A percentile compares a stretch with the other conserved stretches of the same genome.
These are phyloP conservation scores for Boloria selene DNA, from an alignment of 2,888 invertebrate species.

Conservation along the genomic window DNA sequence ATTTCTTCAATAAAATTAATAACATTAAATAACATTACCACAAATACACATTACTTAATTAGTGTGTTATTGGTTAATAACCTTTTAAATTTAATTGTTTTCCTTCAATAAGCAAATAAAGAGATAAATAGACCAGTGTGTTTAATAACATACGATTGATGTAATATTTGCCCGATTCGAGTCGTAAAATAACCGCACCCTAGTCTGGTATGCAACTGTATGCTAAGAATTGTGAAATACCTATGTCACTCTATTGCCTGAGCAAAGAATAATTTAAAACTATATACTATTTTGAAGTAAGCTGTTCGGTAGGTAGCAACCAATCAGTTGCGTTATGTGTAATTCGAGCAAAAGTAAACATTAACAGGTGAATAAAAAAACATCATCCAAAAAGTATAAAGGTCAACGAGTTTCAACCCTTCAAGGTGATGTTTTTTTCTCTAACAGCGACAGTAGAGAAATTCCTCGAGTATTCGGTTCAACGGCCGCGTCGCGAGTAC, in stretches of 20 bases:
- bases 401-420: constrained; percentile 40
- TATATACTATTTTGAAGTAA: not conserved
- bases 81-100: too few relatives aligned
- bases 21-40: too few relatives aligned
- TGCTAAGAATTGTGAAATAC: constrained; percentile 67
- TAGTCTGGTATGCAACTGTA: constrained; percentile 52
- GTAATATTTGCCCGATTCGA: constrained; percentile 7
- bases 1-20: too few relatives aligned
- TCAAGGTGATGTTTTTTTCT: constrained; percentile 68
- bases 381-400: not conserved
- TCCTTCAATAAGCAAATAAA: too few relatives aligned
- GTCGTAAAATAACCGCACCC: constrained; percentile 59
- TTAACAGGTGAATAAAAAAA: not conserved
- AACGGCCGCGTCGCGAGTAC: constrained; percentile 74
- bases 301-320: not conserved
- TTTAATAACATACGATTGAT: constrained; percentile 32
- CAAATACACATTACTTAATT: too few relatives aligned
- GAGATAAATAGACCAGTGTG: not conserved
- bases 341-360: not conserved
- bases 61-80: too few relatives aligned
- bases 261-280: not conserved
- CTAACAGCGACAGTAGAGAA: constrained; percentile 66
- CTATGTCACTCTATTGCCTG: constrained; percentile 15
- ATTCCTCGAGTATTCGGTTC: constrained; percentile 81
- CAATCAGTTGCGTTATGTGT: too few relatives aligned